Evolutionary conservation across 2,113 vertebrate genomes (phyloP), one percentile per base, ranked within the genome.

Genomic region (Poeciliopsis turrubarensis): DNA sequence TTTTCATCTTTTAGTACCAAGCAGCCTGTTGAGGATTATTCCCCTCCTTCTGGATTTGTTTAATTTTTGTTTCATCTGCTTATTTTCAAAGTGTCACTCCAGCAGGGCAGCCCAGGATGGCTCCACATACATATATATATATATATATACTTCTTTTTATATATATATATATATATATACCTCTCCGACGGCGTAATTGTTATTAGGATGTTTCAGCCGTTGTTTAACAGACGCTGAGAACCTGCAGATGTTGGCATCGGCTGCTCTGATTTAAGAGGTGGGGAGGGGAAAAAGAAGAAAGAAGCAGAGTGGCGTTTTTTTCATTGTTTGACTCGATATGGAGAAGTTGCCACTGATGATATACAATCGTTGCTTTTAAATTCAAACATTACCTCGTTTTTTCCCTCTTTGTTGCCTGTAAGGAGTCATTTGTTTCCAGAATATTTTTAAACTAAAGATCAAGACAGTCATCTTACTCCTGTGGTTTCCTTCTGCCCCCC

Each of bases 261-360:
- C 86, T 90, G 90, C 87, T 83, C 80, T 91, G 92, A 95, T 95
- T 95, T 94, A 94, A 75, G 70, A 57, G 51, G 51, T 22, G 19
- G 51, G 51, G 51, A 34, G 68, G 88, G 73, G 80, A 65, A 77
- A 92, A 93, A 90, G 51, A 57, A 57, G 51, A 57, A 57, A 57
- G 51, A 93, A 89, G 86, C 91, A 83, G 81, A 84, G 92, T 86
- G 92, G 92, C 87, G 91, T 95, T 96, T 95, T 95, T 95, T 96
- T 95, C 96, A 95, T 96, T 91, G 94, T 96, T 97, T 98, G 96
- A 97, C 98, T 98, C 96, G 96, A 97, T 98, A 98, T 98, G 97
- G 97, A 96, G 94, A 98, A 95, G 90, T 94, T 96, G 94, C 94
- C 94, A 94, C 80, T 80, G 91, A 88, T 92, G 92, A 94, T 94